Evolutionary conservation across 2,888 invertebrate species (phyloP).

Genomic region (Protula sp.): DNA sequence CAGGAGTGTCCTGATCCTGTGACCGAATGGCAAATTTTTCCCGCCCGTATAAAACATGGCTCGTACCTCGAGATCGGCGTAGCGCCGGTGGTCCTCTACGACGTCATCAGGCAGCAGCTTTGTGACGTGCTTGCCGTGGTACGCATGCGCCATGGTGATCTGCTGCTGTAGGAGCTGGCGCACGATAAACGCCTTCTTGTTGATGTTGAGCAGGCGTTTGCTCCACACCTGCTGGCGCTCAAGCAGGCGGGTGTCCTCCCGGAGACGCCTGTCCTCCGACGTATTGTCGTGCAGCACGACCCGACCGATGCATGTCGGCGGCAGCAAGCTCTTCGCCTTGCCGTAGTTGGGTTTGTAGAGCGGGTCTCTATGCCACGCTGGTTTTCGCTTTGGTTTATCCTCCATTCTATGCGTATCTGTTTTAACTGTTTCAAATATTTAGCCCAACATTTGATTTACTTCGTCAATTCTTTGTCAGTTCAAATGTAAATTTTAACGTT

Average conservation of each 20-base stretch:
- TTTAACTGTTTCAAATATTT: too few species aligned
- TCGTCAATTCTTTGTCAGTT: too few species aligned
- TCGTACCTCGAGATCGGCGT: neutral
- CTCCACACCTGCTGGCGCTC: neutral
- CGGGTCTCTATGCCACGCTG: neutral
- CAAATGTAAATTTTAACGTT: too few species aligned
- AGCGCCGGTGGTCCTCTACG: slow-evolving; percentile 1
- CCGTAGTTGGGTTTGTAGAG: neutral
- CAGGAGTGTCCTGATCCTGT: too few species aligned
- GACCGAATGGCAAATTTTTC: slow-evolving; percentile 6
- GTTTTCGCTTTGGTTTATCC: too few species aligned
- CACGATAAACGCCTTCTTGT: slow-evolving; percentile 6
- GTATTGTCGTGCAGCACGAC: neutral
- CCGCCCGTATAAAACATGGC: neutral
- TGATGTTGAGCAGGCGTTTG: neutral
- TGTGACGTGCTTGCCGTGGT: neutral
- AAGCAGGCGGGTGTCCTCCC: neutral
- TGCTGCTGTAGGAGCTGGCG: slow-evolving; percentile 5
- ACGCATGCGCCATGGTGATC: neutral
- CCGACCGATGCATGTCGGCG: neutral
- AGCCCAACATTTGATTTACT: too few species aligned
- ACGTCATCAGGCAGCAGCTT: neutral
- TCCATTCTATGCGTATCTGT: too few species aligned
- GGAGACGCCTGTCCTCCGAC: neutral
- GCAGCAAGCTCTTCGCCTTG: neutral